Evolutionary conservation across 2,113 vertebrate genomes (phyloP).

Genomic region (Ptyas mucosa): DNA sequence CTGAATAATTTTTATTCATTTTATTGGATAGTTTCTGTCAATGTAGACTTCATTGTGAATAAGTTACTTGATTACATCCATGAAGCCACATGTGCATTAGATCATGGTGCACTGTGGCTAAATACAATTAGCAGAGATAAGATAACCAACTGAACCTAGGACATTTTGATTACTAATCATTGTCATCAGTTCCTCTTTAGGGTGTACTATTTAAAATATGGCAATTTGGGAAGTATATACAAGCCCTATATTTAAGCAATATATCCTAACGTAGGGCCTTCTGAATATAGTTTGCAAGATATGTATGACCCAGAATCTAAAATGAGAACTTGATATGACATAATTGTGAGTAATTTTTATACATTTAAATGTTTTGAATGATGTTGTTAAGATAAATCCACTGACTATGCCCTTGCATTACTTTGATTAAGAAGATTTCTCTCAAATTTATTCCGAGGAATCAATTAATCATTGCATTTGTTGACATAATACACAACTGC

Average conservation of each 20-base stretch:
- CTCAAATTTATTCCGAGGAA: slow-evolving; percentile 23
- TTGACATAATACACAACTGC: slow-evolving; percentile 24
- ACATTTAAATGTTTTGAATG: neutral
- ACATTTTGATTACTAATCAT: neutral
- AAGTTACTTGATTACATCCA: neutral
- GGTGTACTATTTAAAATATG: neutral
- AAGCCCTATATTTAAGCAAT: neutral
- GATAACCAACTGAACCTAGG: neutral
- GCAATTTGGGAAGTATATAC: neutral
- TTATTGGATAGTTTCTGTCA: neutral
- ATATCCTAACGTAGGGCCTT: neutral
- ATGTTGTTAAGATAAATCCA: neutral
- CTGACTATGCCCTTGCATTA: neutral
- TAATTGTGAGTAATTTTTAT: neutral
- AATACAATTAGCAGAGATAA: neutral
- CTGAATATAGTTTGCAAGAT: neutral
- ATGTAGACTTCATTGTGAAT: neutral
- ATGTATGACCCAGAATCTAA: neutral
- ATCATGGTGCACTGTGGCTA: neutral
- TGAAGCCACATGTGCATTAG: neutral
- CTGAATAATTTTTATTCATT: neutral
- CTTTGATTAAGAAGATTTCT: slow-evolving; percentile 26
- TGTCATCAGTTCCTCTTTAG: neutral
- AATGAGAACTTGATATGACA: neutral
- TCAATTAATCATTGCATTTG: slow-evolving; percentile 47